A percentile compares a stretch with the other conserved stretches of the same genome.
Conservation (phyloP, 2,888 invertebrate genomes). For the Leucania comma region DNA sequence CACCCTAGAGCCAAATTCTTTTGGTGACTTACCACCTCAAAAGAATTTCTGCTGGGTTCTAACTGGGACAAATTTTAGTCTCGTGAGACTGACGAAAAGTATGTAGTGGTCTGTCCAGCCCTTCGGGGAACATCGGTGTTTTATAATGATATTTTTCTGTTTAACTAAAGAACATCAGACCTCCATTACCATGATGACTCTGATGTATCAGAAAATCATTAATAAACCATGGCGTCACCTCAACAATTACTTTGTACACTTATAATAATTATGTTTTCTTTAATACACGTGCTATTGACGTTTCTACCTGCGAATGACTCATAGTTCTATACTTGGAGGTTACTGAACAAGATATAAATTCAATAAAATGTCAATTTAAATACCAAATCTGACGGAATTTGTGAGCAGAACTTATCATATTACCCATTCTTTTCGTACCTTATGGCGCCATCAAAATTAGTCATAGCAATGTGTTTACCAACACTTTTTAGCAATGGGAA, state of each 20-base stretch:
- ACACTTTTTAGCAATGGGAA: too few relatives aligned
- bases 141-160: background rate
- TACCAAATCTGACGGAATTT: too few relatives aligned
- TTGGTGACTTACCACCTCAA: too few relatives aligned
- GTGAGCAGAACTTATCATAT: background rate
- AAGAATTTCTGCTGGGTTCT: too few relatives aligned
- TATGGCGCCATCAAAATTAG: too few relatives aligned
- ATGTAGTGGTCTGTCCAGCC: too few relatives aligned
- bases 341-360: conserved; percentile 6
- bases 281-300: conserved; percentile 24
- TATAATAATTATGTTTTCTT: conserved; percentile 32
- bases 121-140: too few relatives aligned
- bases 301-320: conserved; percentile 14
- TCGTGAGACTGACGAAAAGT: too few relatives aligned
- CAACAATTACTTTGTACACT: conserved; percentile 21
- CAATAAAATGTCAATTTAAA: background rate
- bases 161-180: background rate
- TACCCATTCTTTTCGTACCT: background rate
- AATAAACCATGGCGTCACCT: conserved; percentile 37
- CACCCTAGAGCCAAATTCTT: too few relatives aligned
- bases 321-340: conserved; percentile 21
- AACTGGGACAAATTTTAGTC: too few relatives aligned
- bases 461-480: too few relatives aligned
- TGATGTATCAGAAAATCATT: conserved; percentile 15
- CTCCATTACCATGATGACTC: background rate